Base-by-base conservation (phyloP, 1,140 invertebrate genomes). In the Pogonognathellus flavescens region DNA sequence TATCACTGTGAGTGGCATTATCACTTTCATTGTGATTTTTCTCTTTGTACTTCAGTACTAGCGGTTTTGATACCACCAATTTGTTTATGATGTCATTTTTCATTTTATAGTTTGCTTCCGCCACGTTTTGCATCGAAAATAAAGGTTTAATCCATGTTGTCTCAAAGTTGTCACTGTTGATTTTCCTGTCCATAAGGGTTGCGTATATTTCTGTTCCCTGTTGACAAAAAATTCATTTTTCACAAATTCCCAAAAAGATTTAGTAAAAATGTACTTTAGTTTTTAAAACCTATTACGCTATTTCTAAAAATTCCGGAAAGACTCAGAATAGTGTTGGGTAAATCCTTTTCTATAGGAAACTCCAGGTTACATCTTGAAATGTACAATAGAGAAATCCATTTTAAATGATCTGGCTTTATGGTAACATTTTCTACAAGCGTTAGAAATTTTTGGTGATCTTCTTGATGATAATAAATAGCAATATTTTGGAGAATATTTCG, bases 311-410 rank as follows among this genome's bases (percentile, higher is more conserved):
- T 57, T 55, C 85, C 41, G 14, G 81, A n/a, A n/a, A 80, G 14
- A 72, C 55, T 57, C 13, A 86, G 52, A 0, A 86, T 18, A 18
- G 41, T 31, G 5, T 20, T 66, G 9, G 85, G 85, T 8, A 86
- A 22, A 11, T 59, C 20, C 9, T 22, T 18, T 5, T 60, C 62
- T 25, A 87, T 8, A 8, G 84, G 59, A 18, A 87, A 72, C 50
- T 82, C 62, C 1, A 82, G 10, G 9, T 83, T 81, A 16, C 60
- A 83, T 49, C 76, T 83, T 11, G 55, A 52, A 53, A 86, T 55
- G 18, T 81, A 82, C 0, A 85, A 11, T 14, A 87, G 50, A 52
- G 84, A 81, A n/a, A 87, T 52, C 87, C 87, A 87, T 84, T 84
- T 85, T 14, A 87, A 52, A 72, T 87, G 84, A 14, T 55, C 70